A percentile compares a stretch with the other conserved stretches of the same genome.
phyloP scores from a whole-genome alignment of 2,888 invertebrate species.

The Bellardia pandia region DNA sequence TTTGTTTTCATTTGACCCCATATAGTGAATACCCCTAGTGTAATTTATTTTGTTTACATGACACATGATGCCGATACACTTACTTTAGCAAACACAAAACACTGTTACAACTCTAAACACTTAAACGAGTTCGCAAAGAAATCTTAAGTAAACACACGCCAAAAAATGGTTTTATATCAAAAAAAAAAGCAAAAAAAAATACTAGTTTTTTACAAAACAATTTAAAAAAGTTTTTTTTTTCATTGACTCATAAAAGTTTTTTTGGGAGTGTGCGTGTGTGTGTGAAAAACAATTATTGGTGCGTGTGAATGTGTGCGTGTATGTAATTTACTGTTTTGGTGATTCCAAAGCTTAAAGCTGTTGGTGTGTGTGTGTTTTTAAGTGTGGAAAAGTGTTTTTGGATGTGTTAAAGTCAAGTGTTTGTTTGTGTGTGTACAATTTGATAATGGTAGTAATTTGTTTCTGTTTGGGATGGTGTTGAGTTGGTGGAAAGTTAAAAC shows the following conservation, averaged over 20 bases:
- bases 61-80: constrained; percentile 31
- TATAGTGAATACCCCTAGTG: constrained; percentile 8
- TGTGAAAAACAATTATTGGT: neutral
- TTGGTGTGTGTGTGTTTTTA: neutral
- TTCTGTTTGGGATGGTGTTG: neutral
- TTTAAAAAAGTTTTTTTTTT: constrained; percentile 7
- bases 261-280: neutral
- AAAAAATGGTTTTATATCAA: constrained; percentile 11
- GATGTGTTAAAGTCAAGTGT: constrained; percentile 17
- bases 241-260: constrained; percentile 24
- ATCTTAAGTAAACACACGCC: constrained; percentile 35
- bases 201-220: neutral
- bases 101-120: constrained; percentile 69
- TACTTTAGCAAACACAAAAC: constrained; percentile 53
- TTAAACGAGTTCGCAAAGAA: constrained; percentile 72
- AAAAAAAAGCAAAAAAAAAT: neutral
- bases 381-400: constrained; percentile 10
- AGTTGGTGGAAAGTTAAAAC: neutral
- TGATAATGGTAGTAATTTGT: constrained; percentile 20
- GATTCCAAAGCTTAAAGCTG: constrained; percentile 1
- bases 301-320: constrained; percentile 1
- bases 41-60: constrained; percentile 20
- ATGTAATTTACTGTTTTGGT: constrained; percentile 26
- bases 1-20: too few species aligned
- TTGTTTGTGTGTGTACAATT: constrained; percentile 1